Evolutionary conservation across 2,113 vertebrate species (phyloP), one percentile per base, ranked within the genome.

Genomic region (Rhinopomastus cyanomelas): DNA sequence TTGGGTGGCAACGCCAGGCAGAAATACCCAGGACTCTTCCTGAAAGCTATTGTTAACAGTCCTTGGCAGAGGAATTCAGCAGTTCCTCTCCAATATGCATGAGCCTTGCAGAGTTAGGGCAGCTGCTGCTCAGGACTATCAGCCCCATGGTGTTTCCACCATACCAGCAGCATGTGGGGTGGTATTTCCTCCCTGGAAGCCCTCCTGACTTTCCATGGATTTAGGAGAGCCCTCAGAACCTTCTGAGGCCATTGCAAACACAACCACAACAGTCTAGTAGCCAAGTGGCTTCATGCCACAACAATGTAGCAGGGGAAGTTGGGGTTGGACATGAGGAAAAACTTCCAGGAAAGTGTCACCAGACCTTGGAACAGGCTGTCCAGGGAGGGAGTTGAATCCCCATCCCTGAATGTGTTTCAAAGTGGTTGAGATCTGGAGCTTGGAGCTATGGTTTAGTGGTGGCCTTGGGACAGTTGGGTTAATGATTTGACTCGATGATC

Each of bases 161-260:
- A 0, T 49, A 12, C 32, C 34, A 30, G 74, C 16, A 19, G 44
- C 1, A 0, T 0, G 1, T 3, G 0, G 29, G 6, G 23, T 20
- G 82, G 10, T 23, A 3, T 53, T 66, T 19, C 6, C 17, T 25
- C n/a, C 9, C 25, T 15, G 36, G 52, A 51, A 73, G 6, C 9
- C 64, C 34, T 68, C 39, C 78, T 46, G 60, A 68, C 19, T 64
- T 65, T 10, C 12, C 5, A 25, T 60, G 61, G 66, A 4, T 68
- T 30, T 34, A 20, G 11, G 39, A 17, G 5, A 81, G 36, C n/a
- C 19, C 18, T 8, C 55, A 60, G 49, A 71, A 46, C 53, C 64
- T 48, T 17, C 68, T 16, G 22, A 27, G 53, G 34, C 34, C 25
- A 2, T 14, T 48, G 32, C 36, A 34, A 76, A 27, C 26, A 21